Evolutionary conservation across 2,888 invertebrate genomes (phyloP).

Genomic region (Beris morrisii): DNA sequence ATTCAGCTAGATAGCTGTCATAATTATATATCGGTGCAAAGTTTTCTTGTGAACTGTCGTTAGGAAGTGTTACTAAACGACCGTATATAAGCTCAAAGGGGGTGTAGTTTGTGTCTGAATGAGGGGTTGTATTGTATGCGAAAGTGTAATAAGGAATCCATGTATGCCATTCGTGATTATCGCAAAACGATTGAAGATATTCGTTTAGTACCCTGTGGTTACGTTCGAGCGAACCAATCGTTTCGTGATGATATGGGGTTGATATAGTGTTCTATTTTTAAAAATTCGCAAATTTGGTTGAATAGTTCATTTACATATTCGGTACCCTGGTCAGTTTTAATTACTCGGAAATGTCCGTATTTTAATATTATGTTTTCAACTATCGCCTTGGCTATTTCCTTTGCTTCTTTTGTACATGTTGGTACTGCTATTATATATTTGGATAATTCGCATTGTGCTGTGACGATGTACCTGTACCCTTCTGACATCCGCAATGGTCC

Average conservation of each 20-base stretch:
- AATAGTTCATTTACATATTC: constrained; percentile 18
- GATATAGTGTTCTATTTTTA: constrained; percentile 21
- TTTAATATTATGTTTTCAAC: constrained; percentile 1
- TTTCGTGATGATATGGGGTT: constrained; percentile 31
- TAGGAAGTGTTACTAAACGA: background rate
- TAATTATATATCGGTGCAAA: background rate
- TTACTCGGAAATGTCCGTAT: constrained; percentile 17
- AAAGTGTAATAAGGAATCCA: no score
- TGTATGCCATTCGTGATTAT: no score
- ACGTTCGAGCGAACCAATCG: constrained; percentile 13
- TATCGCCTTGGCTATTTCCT: no score
- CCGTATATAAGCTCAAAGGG: constrained; percentile 11
- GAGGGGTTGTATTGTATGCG: background rate
- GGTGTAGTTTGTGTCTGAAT: constrained; percentile 1
- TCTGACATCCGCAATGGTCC: constrained; percentile 28
- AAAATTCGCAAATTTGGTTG: constrained; percentile 15
- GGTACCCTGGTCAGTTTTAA: constrained; percentile 24
- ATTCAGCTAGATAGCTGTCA: background rate
- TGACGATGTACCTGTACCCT: constrained; percentile 10
- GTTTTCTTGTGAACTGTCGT: background rate
- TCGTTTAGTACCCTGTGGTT: constrained; percentile 3
- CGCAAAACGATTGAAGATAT: no score
- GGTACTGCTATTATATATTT: constrained; percentile 36
- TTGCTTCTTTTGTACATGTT: constrained; percentile 31
- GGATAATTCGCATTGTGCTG: constrained; percentile 24